Evolutionary conservation across 2,888 invertebrate species (phyloP).

Genomic region (Petrophora chlorosata): DNA sequence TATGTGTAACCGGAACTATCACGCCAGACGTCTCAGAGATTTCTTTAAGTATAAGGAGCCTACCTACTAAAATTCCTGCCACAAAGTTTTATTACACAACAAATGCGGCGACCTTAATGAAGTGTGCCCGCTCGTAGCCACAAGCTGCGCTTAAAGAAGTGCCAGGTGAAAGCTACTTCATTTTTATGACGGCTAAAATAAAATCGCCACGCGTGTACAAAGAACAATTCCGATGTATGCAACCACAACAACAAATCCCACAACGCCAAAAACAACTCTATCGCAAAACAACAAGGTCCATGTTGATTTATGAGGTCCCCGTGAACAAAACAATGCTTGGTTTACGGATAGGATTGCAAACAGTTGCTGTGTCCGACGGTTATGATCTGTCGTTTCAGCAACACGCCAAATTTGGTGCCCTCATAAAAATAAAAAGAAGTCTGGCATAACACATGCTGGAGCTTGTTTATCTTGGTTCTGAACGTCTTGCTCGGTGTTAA

Average conservation of each 20-base stretch:
- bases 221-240: slow-evolving; percentile 56
- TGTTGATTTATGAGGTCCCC: slow-evolving; percentile 38
- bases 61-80: slow-evolving; percentile 24
- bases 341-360: slow-evolving; percentile 71
- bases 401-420: slow-evolving; percentile 76
- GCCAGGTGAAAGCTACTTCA: slow-evolving; percentile 62
- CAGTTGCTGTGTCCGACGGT: slow-evolving; percentile 77
- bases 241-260: slow-evolving; percentile 50
- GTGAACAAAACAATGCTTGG: slow-evolving; percentile 60
- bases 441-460: slow-evolving; percentile 64
- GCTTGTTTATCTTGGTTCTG: slow-evolving; percentile 51
- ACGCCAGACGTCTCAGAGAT: no score
- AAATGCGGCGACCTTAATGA: slow-evolving; percentile 55
- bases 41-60: not conserved
- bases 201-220: slow-evolving; percentile 65
- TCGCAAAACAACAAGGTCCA: slow-evolving; percentile 43
- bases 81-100: slow-evolving; percentile 46
- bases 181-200: slow-evolving; percentile 66
- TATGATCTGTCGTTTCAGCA: slow-evolving; percentile 76
- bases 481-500: slow-evolving; percentile 37
- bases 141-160: slow-evolving; percentile 55
- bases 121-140: slow-evolving; percentile 54
- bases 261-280: slow-evolving; percentile 46
- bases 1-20: no score
- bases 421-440: slow-evolving; percentile 77